Conservation (phyloP, 2,113 vertebrate species). For the Nestor notabilis region DNA sequence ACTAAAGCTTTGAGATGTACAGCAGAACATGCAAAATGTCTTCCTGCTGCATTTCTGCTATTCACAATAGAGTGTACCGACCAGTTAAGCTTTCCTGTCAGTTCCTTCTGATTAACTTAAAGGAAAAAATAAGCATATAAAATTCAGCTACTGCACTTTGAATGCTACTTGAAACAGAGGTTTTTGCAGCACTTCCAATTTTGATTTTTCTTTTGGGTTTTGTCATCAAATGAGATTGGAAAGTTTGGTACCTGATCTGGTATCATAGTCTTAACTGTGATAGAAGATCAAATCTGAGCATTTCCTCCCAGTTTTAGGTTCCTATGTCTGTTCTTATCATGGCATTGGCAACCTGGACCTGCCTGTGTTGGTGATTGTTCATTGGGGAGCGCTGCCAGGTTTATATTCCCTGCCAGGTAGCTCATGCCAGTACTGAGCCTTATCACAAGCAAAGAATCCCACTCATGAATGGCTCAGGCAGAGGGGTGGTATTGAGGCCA, state of each 20-base stretch:
- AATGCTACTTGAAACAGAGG: neutral
- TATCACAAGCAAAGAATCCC: neutral
- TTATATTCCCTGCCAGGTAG: neutral
- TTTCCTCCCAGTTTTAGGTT: neutral
- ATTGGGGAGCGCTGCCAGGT: accelerated
- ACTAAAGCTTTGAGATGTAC: neutral
- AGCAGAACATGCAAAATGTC: neutral
- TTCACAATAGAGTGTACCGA: neutral
- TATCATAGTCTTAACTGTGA: neutral
- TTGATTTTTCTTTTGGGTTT: neutral
- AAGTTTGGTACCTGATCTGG: neutral
- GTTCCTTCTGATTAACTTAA: neutral
- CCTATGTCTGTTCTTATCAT: neutral
- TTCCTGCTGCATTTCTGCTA: neutral
- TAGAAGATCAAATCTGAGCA: neutral
- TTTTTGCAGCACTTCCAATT: neutral
- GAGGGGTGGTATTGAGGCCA: neutral
- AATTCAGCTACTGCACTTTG: neutral
- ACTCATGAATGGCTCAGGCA: neutral
- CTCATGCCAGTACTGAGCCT: neutral
- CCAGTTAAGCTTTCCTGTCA: neutral
- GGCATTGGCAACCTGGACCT: neutral
- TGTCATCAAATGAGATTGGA: neutral
- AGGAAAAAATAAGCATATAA: neutral
- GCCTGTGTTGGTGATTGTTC: neutral